Evolutionary conservation across 2,113 vertebrate species (phyloP).

Genomic region (Gobius niger): DNA sequence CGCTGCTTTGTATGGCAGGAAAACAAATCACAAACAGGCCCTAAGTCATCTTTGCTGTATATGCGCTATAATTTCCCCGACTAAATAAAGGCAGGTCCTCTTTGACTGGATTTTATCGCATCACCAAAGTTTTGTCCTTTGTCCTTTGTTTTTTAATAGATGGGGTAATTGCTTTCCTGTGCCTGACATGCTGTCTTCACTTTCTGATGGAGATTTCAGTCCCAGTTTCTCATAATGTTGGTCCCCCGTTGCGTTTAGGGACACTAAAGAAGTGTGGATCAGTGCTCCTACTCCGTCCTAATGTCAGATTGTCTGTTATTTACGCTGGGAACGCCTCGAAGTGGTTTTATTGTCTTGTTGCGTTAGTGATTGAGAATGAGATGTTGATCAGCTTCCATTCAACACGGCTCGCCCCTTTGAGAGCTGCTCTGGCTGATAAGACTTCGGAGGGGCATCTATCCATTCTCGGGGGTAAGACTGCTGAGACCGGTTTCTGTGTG

Average conservation of each 20-base stretch:
- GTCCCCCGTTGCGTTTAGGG: neutral
- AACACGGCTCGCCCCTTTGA: constrained; percentile 40
- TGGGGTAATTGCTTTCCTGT: no score
- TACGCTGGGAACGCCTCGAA: constrained; percentile 27
- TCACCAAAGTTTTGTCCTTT: no score
- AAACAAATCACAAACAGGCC: no score
- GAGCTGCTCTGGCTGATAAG: constrained; percentile 77
- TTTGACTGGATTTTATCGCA: no score
- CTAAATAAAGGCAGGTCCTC: no score
- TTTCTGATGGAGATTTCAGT: no score
- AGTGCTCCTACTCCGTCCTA: constrained; percentile 30
- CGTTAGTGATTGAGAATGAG: constrained; percentile 11
- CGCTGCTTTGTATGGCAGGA: neutral
- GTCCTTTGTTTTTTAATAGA: neutral
- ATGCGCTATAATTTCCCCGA: no score
- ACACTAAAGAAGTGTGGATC: constrained; percentile 24
- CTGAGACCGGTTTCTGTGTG: constrained; percentile 20
- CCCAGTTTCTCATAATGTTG: no score
- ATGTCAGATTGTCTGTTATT: constrained; percentile 31
- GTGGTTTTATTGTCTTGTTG: constrained; percentile 1
- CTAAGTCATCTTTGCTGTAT: no score
- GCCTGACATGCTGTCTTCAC: no score
- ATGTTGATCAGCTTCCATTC: constrained; percentile 32
- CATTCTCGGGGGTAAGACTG: constrained; percentile 33
- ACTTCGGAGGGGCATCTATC: constrained; percentile 58